Conservation (phyloP, 2,888 invertebrate genomes). For the Germaria angustata region DNA sequence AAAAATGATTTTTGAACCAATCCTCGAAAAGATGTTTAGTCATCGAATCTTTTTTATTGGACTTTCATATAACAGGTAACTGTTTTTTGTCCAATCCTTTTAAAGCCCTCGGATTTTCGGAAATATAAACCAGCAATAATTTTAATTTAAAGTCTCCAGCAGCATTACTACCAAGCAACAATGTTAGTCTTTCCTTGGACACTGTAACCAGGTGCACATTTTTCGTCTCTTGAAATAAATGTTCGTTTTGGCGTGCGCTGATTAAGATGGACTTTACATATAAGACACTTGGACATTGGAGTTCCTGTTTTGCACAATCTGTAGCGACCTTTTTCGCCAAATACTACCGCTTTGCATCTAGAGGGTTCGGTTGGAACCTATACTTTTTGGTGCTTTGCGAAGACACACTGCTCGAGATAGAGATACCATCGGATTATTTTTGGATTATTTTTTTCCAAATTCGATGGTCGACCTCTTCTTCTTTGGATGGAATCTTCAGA, state of each 20-base stretch:
- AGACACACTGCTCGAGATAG: constrained; percentile 21
- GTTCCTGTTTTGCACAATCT: constrained; percentile 60
- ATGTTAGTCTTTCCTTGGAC: too few species aligned
- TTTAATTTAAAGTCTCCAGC: too few species aligned
- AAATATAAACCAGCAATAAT: not conserved
- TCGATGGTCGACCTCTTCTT: too few species aligned
- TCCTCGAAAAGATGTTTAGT: not conserved
- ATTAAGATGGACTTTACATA: constrained; percentile 23
- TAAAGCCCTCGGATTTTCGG: not conserved
- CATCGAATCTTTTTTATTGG: not conserved
- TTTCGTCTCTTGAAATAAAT: too few species aligned
- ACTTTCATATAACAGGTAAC: not conserved
- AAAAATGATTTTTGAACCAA: not conserved
- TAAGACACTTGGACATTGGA: constrained; percentile 59
- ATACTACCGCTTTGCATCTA: constrained; percentile 59
- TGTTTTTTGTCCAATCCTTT: not conserved
- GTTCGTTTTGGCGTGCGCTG: too few species aligned
- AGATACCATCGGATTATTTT: too few species aligned
- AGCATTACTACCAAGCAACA: too few species aligned
- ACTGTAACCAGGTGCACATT: too few species aligned
- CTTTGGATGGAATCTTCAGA: constrained; percentile 56
- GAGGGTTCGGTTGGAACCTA: constrained; percentile 61
- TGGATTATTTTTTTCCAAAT: too few species aligned
- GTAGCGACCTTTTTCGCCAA: constrained; percentile 63
- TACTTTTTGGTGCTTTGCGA: constrained; percentile 59